phyloP scores from a whole-genome alignment of 2,888 invertebrate genomes.

The Bimastos eiseni region DNA sequence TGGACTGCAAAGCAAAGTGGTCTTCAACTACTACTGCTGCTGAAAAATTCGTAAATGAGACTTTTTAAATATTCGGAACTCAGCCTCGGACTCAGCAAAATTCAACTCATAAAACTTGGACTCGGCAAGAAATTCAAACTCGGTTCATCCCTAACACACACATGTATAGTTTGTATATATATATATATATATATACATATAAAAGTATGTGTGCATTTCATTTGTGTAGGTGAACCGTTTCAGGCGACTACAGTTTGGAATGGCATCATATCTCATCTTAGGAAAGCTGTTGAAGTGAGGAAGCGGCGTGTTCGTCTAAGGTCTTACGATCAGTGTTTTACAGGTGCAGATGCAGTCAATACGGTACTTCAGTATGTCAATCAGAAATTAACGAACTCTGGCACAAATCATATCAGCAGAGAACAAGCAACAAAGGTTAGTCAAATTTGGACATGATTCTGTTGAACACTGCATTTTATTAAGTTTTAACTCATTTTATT shows the following conservation, averaged over 20 bases:
- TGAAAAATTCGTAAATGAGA: too few relatives aligned
- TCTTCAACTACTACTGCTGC: too few relatives aligned
- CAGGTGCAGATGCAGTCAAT: constrained; percentile 58
- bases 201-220: not conserved
- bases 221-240: constrained; percentile 37
- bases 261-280: constrained; percentile 54
- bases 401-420: not conserved
- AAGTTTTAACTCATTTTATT: not conserved
- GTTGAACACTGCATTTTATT: not conserved
- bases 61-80: too few relatives aligned
- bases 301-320: constrained; percentile 53
- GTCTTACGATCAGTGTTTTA: constrained; percentile 55
- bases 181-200: too few relatives aligned
- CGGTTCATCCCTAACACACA: too few relatives aligned
- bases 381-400: not conserved
- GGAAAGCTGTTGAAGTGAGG: constrained; percentile 54
- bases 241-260: constrained; percentile 59
- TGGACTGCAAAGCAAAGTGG: too few relatives aligned
- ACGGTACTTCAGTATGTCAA: constrained; percentile 45
- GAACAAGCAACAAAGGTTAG: not conserved
- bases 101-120: too few relatives aligned
- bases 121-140: too few relatives aligned
- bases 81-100: too few relatives aligned
- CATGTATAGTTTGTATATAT: too few relatives aligned
- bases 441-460: not conserved